phyloP scores from a whole-genome alignment of 1,140 invertebrate genomes.

The Megathymus violae region DNA sequence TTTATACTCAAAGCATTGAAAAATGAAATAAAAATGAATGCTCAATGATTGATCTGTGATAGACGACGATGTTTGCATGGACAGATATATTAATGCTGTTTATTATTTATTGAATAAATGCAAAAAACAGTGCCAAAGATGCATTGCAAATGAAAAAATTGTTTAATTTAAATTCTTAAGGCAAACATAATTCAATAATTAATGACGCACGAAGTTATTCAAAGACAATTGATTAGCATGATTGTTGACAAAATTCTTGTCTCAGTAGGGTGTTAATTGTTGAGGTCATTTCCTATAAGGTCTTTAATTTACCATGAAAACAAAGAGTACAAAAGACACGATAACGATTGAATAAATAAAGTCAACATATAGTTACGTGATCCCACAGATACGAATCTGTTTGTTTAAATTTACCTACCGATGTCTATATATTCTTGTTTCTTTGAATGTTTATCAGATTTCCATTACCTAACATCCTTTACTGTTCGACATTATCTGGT shows the following conservation, averaged over 20 bases:
- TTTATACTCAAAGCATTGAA: conserved; percentile 65
- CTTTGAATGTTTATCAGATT: too few relatives aligned
- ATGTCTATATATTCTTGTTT: too few relatives aligned
- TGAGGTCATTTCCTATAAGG: conserved; percentile 64
- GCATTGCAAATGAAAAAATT: conserved; percentile 65
- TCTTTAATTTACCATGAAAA: conserved; percentile 47
- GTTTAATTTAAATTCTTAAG: conserved; percentile 30
- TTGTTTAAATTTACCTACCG: conserved; percentile 7
- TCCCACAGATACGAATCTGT: conserved; percentile 13
- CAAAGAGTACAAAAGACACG: conserved; percentile 40
- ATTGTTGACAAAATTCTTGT: conserved; percentile 45
- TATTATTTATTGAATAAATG: conserved; percentile 75
- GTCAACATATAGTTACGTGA: conserved; percentile 12
- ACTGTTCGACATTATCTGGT: too few relatives aligned
- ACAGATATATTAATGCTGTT: conserved; percentile 58
- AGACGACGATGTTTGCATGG: conserved; percentile 58
- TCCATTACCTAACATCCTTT: too few relatives aligned
- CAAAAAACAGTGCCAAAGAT: conserved; percentile 79
- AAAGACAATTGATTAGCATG: conserved; percentile 44
- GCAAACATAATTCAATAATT: conserved; percentile 7
- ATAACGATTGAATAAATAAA: conserved; percentile 1
- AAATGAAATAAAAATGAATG: conserved; percentile 75
- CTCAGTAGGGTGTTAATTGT: conserved; percentile 46
- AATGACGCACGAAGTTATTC: conserved; percentile 17
- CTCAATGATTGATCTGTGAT: conserved; percentile 76